phyloP scores from a whole-genome alignment of 2,113 vertebrate genomes.

The Sylvia atricapilla region DNA sequence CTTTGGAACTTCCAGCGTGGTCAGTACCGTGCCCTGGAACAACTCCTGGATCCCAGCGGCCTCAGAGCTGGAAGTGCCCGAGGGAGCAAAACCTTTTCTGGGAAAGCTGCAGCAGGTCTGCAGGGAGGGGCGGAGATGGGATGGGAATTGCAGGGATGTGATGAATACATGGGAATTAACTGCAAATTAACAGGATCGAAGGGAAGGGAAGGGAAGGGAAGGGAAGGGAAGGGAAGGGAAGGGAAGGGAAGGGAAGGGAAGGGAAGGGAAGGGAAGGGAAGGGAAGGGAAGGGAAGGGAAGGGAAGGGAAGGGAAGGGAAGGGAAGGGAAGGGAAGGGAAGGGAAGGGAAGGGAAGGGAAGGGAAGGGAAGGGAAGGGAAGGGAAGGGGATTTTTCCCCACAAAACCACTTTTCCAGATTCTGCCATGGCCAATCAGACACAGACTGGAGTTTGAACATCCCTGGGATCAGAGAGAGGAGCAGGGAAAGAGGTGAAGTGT shows the following conservation, averaged over 20 bases:
- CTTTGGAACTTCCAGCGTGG: background rate
- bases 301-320: no score
- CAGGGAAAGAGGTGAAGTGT: background rate
- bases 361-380: no score
- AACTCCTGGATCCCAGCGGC: background rate
- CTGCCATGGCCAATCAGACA: background rate
- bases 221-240: no score
- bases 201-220: no score
- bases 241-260: no score
- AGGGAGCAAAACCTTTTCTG: background rate
- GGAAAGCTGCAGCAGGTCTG: background rate
- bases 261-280: no score
- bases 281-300: no score
- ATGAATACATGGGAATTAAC: background rate
- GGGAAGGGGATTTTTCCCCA: background rate
- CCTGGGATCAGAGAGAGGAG: background rate
- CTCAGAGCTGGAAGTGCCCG: rapidly evolving
- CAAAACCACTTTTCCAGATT: background rate
- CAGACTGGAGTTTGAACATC: rapidly evolving
- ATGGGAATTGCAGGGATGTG: background rate
- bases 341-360: no score
- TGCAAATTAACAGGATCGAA: rapidly evolving
- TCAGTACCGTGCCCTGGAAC: background rate
- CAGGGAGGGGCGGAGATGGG: background rate
- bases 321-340: no score